These are phyloP conservation scores for Neosilurus mollespiculum DNA, from an alignment of 2,797 vertebrate species.

Conservation along the genomic window DNA sequence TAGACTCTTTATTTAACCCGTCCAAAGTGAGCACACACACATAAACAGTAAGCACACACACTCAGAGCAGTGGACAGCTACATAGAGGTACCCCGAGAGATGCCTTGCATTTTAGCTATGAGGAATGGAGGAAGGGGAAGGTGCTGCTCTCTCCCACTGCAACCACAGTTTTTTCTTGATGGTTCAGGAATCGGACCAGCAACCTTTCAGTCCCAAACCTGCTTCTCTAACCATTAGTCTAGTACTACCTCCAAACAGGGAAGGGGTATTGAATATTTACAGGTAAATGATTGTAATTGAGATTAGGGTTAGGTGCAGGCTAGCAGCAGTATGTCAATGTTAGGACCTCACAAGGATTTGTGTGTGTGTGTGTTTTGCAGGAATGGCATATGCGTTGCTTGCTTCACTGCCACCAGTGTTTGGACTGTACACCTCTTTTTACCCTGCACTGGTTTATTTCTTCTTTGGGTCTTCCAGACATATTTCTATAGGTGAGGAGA, in stretches of 20 bases:
- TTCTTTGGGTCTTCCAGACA: constrained; percentile 95
- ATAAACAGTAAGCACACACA: too few relatives aligned
- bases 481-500: constrained; percentile 80
- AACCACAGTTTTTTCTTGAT: too few relatives aligned
- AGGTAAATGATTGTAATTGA: background rate
- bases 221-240: background rate
- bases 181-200: too few relatives aligned
- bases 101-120: too few relatives aligned
- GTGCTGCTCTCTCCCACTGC: too few relatives aligned
- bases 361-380: constrained; percentile 63
- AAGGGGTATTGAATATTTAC: too few relatives aligned
- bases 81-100: too few relatives aligned
- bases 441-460: constrained; percentile 88
- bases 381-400: constrained; percentile 91
- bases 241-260: too few relatives aligned
- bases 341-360: background rate
- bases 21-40: too few relatives aligned
- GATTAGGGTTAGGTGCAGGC: background rate
- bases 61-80: too few relatives aligned
- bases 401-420: constrained; percentile 90
- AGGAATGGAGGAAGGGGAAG: too few relatives aligned
- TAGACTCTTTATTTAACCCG: too few relatives aligned
- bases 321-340: background rate
- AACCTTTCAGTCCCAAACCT: background rate
- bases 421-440: constrained; percentile 92